Base-by-base conservation (phyloP, 1,140 invertebrate genomes). In the Hylaeus volcanicus region DNA sequence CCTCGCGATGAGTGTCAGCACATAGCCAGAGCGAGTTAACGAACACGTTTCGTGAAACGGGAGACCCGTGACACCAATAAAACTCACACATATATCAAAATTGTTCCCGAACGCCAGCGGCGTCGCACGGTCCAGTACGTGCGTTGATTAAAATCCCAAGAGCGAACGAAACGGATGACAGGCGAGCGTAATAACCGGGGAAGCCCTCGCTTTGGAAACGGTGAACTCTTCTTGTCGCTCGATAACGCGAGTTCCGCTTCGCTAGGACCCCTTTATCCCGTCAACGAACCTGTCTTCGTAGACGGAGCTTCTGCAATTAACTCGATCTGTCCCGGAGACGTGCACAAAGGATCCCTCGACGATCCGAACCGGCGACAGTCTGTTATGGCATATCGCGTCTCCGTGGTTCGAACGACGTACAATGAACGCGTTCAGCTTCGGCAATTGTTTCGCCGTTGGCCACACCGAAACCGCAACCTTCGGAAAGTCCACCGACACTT, bases 91-190 rank as follows among this genome's bases (percentile, higher is more conserved):
- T 26, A 26, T 26, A 26, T 26, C 26, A 26, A 26, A 26, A 26
- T 26, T 26, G 26, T 26, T 26, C 26, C 26, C 8, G 5, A 48
- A 48, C 8, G 45, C 45, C 45, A 5, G 5, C 5, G 1, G 45
- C 45, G 45, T 41, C 39, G 61, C 63, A 41, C 63, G n/a, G 51
- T 5, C 45, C 45, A 48, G 56, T 58, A 4, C 39, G 48, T 51
- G 60, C 12, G 48, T 77, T 70, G 61, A 70, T 77, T 77, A 77
- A 51, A 77, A 70, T 61, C 56, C n/a, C 45, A n/a, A 11, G 58
- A 41, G 9, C 37, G 26, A 26, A 26, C 26, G 26, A 26, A 26
- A 26, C 26, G 26, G 26, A 26, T 26, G 26, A 26, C 26, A 26
- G 26, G 26, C 26, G 14, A 26, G 51, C 37, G 51, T 15, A 45